Evolutionary conservation across 2,797 vertebrate species (phyloP), one percentile per base, ranked within the genome.

Genomic region (Podarcis siculus): DNA sequence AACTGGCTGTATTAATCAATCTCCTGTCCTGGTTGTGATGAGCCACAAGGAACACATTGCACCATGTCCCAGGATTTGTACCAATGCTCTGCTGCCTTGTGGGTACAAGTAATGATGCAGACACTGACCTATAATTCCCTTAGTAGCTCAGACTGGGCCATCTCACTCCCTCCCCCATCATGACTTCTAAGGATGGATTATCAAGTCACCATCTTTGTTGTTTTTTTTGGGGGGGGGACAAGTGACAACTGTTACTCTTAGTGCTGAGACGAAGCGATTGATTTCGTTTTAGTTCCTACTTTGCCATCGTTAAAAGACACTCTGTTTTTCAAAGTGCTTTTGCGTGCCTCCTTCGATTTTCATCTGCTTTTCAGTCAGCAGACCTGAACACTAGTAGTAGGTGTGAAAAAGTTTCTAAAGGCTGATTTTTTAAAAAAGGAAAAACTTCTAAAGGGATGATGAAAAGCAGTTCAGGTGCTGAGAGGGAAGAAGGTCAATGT

Each of bases 201-300:
- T 82, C 39, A 45, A 30, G 10, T 37, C 1, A 55, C 49, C 49
- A 7, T 32, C 32, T 0, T 58, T 8, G 19, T 49, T 45, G 0
- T 75, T 55, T 66, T 42, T 2, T n/a, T n/a, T n/a, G n/a, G n/a
- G 1, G 21, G 61, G 37, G 79, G 73, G 8, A 67, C 27, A 2
- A 10, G 32, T 37, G 23, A n/a, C 23, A 81, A 35, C 55, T 32
- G 6, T 23, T 0, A 1, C 58, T 61, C n/a, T 30, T 17, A 32
- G n/a, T 2, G n/a, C 12, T 17, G n/a, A 72, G n/a, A 72, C 4
- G 2, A 72, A 72, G n/a, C 12, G 30, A 35, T 32, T n/a, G 30
- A 72, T 72, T 72, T 0, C 4, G 13, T 13, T 64, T 64, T 23
- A 64, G 61, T 72, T 72, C 69, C 5, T 3, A n/a, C 32, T 72